Evolutionary conservation across 2,888 invertebrate species (phyloP).

Genomic region (Hymenopus coronatus): DNA sequence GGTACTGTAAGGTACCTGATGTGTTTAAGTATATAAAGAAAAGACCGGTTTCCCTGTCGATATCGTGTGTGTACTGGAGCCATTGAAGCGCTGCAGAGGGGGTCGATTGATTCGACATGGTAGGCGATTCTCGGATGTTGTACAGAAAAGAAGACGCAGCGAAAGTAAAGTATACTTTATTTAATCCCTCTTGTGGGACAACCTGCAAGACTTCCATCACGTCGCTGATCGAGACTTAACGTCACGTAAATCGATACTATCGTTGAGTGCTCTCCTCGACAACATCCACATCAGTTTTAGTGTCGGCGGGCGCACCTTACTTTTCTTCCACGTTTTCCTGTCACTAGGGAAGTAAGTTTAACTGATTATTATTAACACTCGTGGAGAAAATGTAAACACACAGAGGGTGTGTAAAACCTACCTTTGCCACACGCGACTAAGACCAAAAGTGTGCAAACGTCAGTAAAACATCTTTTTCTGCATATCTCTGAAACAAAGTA

Average conservation of each 20-base stretch:
- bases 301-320: neutral
- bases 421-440: too few species aligned
- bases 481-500: too few species aligned
- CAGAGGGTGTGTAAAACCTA: too few species aligned
- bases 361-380: too few species aligned
- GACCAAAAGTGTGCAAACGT: too few species aligned
- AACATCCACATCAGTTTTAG: neutral
- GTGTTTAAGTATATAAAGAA: too few species aligned
- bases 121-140: neutral
- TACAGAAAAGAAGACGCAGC: neutral
- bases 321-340: neutral
- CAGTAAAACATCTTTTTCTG: too few species aligned
- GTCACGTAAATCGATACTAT: neutral
- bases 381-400: too few species aligned
- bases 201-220: neutral
- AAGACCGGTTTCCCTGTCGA: neutral
- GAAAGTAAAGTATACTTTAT: constrained; percentile 8
- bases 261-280: neutral
- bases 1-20: too few species aligned
- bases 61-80: neutral
- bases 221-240: neutral
- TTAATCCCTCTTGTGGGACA: constrained; percentile 16
- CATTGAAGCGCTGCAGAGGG: neutral
- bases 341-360: neutral
- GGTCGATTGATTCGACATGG: constrained; percentile 2